Conservation (phyloP, 2,888 invertebrate species). For the Pteria penguin region DNA sequence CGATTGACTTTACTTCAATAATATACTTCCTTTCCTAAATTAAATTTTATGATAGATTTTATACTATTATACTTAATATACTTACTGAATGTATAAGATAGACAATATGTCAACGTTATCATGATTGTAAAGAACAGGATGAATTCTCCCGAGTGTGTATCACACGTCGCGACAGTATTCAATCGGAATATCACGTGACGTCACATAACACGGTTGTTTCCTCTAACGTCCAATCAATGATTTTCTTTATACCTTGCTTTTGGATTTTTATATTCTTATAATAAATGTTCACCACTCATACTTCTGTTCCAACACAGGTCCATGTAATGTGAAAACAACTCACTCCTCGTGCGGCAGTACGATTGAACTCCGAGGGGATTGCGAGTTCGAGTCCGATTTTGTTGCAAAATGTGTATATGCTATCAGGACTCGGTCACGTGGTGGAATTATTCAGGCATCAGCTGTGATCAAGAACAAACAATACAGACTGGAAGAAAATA, state of each 20-base stretch:
- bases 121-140: no score
- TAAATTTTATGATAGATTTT: no score
- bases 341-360: conserved; percentile 13
- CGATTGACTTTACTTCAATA: no score
- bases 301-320: not conserved
- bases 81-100: no score
- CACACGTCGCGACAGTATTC: no score
- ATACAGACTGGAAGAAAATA: not conserved
- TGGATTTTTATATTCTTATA: not conserved
- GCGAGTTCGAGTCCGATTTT: conserved; percentile 15
- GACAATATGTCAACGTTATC: no score
- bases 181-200: no score
- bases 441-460: not conserved
- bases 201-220: no score
- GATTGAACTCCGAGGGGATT: conserved; percentile 11
- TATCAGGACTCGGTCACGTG: not conserved
- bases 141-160: no score
- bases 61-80: no score
- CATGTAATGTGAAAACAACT: not conserved
- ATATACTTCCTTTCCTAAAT: no score
- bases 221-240: not conserved
- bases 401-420: conserved; percentile 8
- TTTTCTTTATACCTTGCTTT: not conserved
- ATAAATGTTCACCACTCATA: no score
- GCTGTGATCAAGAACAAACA: not conserved